Evolutionary conservation across 1,140 invertebrate species (phyloP).

Genomic region (Riptortus pedestris): DNA sequence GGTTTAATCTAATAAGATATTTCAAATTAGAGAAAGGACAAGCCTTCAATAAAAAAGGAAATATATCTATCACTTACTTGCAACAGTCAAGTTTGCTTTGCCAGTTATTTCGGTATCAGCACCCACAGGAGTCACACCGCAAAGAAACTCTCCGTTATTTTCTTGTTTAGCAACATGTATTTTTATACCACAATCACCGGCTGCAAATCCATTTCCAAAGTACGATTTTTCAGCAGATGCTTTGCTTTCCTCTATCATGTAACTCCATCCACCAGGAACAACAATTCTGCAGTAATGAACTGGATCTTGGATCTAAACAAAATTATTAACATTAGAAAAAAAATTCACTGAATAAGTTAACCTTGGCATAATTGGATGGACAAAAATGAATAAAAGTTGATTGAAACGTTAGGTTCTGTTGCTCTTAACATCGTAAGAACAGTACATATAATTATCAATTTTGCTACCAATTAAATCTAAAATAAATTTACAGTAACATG

Average conservation of each 20-base stretch:
- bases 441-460: too few species aligned
- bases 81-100: constrained; percentile 52
- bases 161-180: constrained; percentile 49
- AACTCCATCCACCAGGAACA: neutral
- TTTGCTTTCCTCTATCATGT: neutral
- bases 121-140: constrained; percentile 44
- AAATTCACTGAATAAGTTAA: too few species aligned
- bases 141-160: constrained; percentile 57
- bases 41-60: constrained; percentile 1
- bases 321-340: too few species aligned
- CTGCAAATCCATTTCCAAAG: constrained; percentile 43
- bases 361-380: too few species aligned
- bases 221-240: constrained; percentile 37
- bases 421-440: too few species aligned
- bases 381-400: too few species aligned
- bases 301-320: neutral
- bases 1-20: neutral
- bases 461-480: too few species aligned
- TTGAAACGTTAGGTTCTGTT: too few species aligned
- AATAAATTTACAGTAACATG: too few species aligned
- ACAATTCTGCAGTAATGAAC: constrained; percentile 2
- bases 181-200: constrained; percentile 55
- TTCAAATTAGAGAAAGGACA: too few species aligned
- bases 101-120: constrained; percentile 41
- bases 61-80: constrained; percentile 47